Evolutionary conservation across 2,797 vertebrate species (phyloP), one percentile per base, ranked within the genome.

Genomic region (Cercopithecus mitis): DNA sequence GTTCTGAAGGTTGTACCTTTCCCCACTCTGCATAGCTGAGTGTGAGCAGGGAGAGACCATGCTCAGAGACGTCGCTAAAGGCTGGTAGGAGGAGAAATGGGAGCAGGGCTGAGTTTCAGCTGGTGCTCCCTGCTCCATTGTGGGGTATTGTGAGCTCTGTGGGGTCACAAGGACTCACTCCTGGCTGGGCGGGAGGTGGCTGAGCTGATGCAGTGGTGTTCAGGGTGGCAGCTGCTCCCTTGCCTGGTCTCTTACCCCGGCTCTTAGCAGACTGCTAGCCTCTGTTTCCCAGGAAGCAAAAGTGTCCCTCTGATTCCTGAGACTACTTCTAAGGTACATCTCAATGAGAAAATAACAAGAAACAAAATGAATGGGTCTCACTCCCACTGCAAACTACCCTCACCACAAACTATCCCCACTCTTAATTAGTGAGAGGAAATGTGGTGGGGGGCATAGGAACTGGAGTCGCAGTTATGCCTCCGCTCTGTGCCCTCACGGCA

Each of bases 101-200:
- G 36, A 33, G 39, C 7, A 39, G 22, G 22, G 43, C 19, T 33
- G 55, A 24, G 11, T 57, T 19, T 33, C 13, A 33, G 39, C 19
- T 55, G 82, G 7, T 11, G 2, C 39, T 50, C 41, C 30, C 4
- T 5, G n/a, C 45, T 57, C 24, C n/a, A 0, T 4, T 15, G 36
- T 5, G 0, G 33, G 27, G 27, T 0, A 4, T 30, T 4, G 2
- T 15, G 30, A 27, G 19, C 33, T 82, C 13, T 3, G 3, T 4
- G 2, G 64, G 2, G 30, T 83, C 52, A 9, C 9, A 1, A 2
- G n/a, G 45, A 0, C 4, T 77, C 57, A 39, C 33, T 33, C 36
- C 12, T 3, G 24, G 22, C 19, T 52, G 43, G 10, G 19, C 15
- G 8, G 17, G 17, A 45, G 45, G 5, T 15, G 73, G 25, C 33